A percentile compares a stretch with the other conserved stretches of the same genome.
phyloP scores from a whole-genome alignment of 2,888 invertebrate species.

The Abrostola triplasia region DNA sequence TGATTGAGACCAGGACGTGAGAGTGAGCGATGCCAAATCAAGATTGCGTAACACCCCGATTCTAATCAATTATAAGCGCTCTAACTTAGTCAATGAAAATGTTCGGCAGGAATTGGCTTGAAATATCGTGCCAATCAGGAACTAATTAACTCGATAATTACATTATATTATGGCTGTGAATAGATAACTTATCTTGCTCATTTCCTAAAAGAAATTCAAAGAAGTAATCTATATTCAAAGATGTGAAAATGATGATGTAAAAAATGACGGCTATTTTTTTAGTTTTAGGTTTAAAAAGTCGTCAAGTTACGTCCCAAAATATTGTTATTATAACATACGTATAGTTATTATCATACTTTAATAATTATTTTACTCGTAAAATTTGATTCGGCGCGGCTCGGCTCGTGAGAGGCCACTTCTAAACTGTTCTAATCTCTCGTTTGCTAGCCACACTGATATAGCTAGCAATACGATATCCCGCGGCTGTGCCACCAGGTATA shows the following conservation, averaged over 20 bases:
- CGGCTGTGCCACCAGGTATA: constrained; percentile 72
- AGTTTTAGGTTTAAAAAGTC: no score
- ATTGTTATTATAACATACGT: no score
- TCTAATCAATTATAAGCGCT: constrained; percentile 56
- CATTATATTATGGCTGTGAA: constrained; percentile 10
- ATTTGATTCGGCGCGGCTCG: no score
- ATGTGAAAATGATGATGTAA: no score
- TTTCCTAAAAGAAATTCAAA: constrained; percentile 12
- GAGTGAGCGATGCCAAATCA: constrained; percentile 59
- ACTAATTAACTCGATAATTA: constrained; percentile 48
- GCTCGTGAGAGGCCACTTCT: background rate
- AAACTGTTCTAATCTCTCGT: constrained; percentile 21
- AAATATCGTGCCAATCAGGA: constrained; percentile 43
- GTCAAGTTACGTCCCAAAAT: no score
- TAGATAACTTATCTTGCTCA: background rate
- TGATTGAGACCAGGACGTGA: constrained; percentile 54
- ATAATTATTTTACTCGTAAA: no score
- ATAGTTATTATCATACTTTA: no score
- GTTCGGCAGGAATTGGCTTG: constrained; percentile 43
- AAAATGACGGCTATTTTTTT: no score
- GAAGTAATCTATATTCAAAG: no score
- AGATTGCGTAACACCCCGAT: constrained; percentile 51
- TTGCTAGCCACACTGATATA: constrained; percentile 59
- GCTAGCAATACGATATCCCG: constrained; percentile 72
- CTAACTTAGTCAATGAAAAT: constrained; percentile 51